Base-by-base conservation (phyloP, 2,888 invertebrate species). In the Amphiduros pacificus region DNA sequence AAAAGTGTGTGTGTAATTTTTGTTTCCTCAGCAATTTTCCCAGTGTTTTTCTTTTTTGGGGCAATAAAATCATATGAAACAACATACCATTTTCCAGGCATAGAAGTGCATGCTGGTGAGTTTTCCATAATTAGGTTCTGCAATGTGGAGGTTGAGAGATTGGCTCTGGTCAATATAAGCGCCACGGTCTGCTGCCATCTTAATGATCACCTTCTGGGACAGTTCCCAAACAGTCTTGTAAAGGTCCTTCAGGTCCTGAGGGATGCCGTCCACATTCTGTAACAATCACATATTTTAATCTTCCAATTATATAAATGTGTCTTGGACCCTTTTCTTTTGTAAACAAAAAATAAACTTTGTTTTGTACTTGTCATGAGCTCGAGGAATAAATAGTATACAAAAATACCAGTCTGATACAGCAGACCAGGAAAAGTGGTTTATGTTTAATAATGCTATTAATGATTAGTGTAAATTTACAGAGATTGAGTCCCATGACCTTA, bases 121-220 rank as follows among this genome's bases (percentile, higher is more conserved):
- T 80, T 94, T 94, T 4, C 92, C 94, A 78, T 93, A 93, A 77
- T 90, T 93, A 4, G 99, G 94, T 78, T 93, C 91, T 4, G 94
- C 96, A 62, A 99, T 93, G 83, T 98, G 96, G 68, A 99, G 89
- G 82, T 99, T 99, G 73, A 99, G 88, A 0, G 96, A 96, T 80
- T 99, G 99, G 68, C 95, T 95, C 85, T 99, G 99, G 84, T 99
- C 99, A 74, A 99, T 97, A 81, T 92, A 99, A 0, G 98, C 94
- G 2, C 96, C 98, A 68, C 99, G 87, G 82, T 97, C 98, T 0
- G 96, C 96, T 14, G 98, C 96, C 97, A 98, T 96, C 82, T 95
- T 89, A 27, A 98, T 88, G 5, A 97, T 89, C 0, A 88, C 89
- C 82, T 93, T 94, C 67, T 98, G 95, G 1, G 94, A 90, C 68